Base-by-base conservation (phyloP, 2,888 invertebrate species). In the Athalia cordata region DNA sequence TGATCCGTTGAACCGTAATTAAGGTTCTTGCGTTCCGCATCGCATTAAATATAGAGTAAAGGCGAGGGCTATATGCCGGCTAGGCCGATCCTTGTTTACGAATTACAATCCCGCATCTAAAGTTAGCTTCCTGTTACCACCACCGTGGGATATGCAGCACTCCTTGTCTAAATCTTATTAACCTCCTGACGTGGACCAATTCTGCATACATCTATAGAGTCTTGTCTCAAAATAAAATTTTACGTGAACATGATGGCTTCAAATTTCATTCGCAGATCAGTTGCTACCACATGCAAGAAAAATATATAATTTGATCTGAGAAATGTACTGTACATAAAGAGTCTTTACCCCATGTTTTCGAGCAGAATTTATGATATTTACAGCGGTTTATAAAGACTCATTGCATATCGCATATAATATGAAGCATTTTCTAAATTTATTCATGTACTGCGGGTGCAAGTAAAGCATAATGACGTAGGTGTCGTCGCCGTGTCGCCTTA, bases 1-100 rank as follows among this genome's bases (percentile, higher is more conserved):
- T 75, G 52, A 75, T 75, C 75, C 75, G 75, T 75, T 75, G 50
- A 64, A 75, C 75, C 75, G 75, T 75, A 75, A 75, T 75, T 75
- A 75, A 75, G 75, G 75, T 62, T 75, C 75, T 75, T 75, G 62
- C 61, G 62, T 62, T 64, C 29, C 50, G 49, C 52, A 4, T 43
- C n/a, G 75, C 75, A 29, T 75, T 64, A 75, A 75, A 75, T 75
- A 75, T 75, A 75, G 61, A 62, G 29, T 29, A 29, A 75, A 29
- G 29, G 75, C 75, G 75, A 64, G n/a, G n/a, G 52, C 43, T 61
- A 49, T 61, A 49, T 43, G 62, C 75, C 62, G 75, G 50, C 75
- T 50, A 75, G 62, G 29, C 29, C 50, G 29, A 29, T 29, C 29
- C 50, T 75, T 75, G 75, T 64, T 75, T 75, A 75, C 75, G 62